phyloP scores from a whole-genome alignment of 2,888 invertebrate species.

The Cosmorhoe ocellata region DNA sequence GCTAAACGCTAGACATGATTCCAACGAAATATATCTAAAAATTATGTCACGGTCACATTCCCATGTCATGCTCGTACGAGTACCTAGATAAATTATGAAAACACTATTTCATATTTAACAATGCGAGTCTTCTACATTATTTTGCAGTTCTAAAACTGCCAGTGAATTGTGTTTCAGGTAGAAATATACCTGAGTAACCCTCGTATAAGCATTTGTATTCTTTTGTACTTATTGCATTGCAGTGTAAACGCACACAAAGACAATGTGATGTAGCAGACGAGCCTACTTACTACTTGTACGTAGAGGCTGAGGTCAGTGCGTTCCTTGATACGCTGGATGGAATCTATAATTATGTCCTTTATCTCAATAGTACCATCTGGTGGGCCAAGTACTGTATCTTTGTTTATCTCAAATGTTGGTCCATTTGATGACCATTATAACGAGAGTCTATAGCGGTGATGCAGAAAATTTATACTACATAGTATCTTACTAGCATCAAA shows the following conservation, averaged over 20 bases:
- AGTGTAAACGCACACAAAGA: constrained; percentile 3
- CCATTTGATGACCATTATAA: too few relatives aligned
- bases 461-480: too few relatives aligned
- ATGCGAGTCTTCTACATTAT: background rate
- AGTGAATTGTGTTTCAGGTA: background rate
- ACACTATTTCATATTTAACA: constrained; percentile 5
- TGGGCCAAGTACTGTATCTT: constrained; percentile 21
- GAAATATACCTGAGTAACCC: too few relatives aligned
- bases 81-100: constrained; percentile 17
- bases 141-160: too few relatives aligned
- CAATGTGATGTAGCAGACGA: background rate
- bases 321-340: constrained; percentile 19
- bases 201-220: too few relatives aligned
- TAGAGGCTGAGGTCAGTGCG: constrained; percentile 35
- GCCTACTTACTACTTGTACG: background rate
- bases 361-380: constrained; percentile 9
- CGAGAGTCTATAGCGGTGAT: too few relatives aligned
- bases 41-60: constrained; percentile 17
- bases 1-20: background rate
- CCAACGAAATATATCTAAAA: constrained; percentile 10
- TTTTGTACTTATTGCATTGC: background rate
- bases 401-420: background rate
- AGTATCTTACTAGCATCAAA: too few relatives aligned
- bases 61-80: constrained; percentile 5
- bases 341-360: constrained; percentile 23